Evolutionary conservation across 2,113 vertebrate genomes (phyloP), one percentile per base, ranked within the genome.

Genomic region (Vulpes vulpes): DNA sequence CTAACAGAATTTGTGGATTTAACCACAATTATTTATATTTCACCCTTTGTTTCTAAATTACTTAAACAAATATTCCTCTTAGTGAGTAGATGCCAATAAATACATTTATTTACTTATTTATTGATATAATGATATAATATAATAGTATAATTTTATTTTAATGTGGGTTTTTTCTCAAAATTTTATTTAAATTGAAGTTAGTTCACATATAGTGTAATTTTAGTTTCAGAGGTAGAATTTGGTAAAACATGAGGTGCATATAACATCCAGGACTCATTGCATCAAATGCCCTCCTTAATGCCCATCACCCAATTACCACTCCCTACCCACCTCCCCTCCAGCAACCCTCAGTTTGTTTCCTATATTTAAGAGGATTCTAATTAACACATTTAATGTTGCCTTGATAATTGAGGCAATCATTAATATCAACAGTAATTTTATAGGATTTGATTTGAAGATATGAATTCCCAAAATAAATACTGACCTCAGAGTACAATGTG

Each of bases 1-100:
- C 85, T 96, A 73, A 92, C 79, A 94, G 11, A 93, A 94, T 95
- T 67, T 90, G 1, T 79, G 12, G 9, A 9, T 55, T 92, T 87
- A 88, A 87, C 17, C 12, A 62, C 16, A 89, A 67, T 49, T 93
- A 2, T 92, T 87, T 76, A 60, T 69, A 32, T 35, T 94, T 97
- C 8, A 82, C 5, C 1, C 3, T 86, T 96, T 88, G 19, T 79
- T 91, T 71, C 8, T 78, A 74, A 95, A 88, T 57, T 89, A 62
- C 60, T 69, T 86, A 91, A 87, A 60, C 25, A 90, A 1, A 86
- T 60, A 84, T 96, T 92, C 32, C 3, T 78, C 11, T 71, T 85
- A 76, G 5, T 49, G 10, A 91, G 51, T 81, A 74, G 3, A 74
- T 80, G 71, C 30, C 59, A 96, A 87, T 80, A 25, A 92, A 62